A percentile compares a stretch with the other conserved stretches of the same genome.
Conservation (phyloP, 2,113 vertebrate genomes). For the Rostratula benghalensis region DNA sequence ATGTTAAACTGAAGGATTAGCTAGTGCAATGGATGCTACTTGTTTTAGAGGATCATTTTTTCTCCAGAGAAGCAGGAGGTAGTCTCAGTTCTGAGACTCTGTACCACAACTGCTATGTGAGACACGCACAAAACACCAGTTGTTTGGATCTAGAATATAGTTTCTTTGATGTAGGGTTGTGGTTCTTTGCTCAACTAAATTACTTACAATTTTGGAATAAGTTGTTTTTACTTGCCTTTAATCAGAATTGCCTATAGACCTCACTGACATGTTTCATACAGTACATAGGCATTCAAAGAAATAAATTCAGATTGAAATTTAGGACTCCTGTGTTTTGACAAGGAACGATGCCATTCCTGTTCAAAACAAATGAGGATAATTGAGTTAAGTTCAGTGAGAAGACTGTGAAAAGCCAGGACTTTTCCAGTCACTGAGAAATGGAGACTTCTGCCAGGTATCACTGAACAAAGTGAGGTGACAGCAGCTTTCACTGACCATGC, state of each 20-base stretch:
- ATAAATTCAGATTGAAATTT: neutral
- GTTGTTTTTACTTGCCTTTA: neutral
- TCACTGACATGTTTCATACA: neutral
- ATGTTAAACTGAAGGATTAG: slow-evolving; percentile 5
- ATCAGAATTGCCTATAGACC: neutral
- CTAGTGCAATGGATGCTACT: neutral
- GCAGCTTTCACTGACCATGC: neutral
- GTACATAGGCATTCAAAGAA: neutral
- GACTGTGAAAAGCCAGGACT: neutral
- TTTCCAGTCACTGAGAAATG: neutral
- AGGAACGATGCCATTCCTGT: neutral
- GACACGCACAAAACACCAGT: neutral
- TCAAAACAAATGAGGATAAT: neutral
- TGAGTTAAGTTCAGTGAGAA: neutral
- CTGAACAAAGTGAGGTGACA: neutral
- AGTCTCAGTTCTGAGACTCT: neutral
- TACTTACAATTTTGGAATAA: neutral
- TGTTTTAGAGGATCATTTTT: neutral
- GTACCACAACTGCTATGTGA: neutral
- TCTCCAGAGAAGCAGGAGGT: neutral
- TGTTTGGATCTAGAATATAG: neutral
- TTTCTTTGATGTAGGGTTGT: neutral
- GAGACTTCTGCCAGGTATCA: neutral
- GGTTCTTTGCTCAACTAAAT: neutral
- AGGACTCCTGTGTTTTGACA: neutral